Percentiles rank a stretch among this genome's conserved stretches.
phyloP scores from a whole-genome alignment of 1,140 invertebrate genomes.

The Caenorhabditis briggsae region DNA sequence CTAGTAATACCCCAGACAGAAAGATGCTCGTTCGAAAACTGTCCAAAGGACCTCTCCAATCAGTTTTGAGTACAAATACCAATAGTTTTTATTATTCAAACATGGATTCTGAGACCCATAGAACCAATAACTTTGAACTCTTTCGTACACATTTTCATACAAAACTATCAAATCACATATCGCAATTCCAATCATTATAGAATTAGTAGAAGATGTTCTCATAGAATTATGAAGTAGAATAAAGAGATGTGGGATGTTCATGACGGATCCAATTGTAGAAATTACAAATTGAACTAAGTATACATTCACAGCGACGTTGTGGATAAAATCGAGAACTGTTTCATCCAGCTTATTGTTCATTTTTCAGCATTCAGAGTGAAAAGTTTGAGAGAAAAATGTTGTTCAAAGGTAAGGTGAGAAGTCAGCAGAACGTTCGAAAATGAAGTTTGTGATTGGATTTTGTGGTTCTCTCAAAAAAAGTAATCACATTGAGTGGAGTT shows the following conservation, averaged over 20 bases:
- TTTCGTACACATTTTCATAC: neutral
- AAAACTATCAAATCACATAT: neutral
- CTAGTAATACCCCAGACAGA: neutral
- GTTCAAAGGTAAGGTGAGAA: neutral
- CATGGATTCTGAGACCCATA: neutral
- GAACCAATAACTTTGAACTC: neutral
- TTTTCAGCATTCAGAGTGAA: neutral
- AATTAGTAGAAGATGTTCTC: neutral
- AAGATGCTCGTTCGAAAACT: neutral
- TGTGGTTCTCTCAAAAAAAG: too few relatives aligned
- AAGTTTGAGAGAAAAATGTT: neutral
- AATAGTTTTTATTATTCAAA: neutral
- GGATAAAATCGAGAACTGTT: neutral
- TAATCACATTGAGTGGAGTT: too few relatives aligned
- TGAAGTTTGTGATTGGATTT: too few relatives aligned
- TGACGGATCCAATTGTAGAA: neutral
- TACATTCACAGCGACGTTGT: neutral
- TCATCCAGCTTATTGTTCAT: neutral
- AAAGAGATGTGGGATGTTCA: neutral
- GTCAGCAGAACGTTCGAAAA: too few relatives aligned
- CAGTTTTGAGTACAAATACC: neutral
- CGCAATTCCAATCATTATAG: constrained; percentile 11
- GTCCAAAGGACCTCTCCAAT: neutral
- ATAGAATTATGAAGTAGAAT: neutral
- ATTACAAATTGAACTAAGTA: neutral